Percentiles rank a stretch among this genome's conserved stretches.
phyloP scores from a whole-genome alignment of 2,113 vertebrate species.

The Sitta europaea region DNA sequence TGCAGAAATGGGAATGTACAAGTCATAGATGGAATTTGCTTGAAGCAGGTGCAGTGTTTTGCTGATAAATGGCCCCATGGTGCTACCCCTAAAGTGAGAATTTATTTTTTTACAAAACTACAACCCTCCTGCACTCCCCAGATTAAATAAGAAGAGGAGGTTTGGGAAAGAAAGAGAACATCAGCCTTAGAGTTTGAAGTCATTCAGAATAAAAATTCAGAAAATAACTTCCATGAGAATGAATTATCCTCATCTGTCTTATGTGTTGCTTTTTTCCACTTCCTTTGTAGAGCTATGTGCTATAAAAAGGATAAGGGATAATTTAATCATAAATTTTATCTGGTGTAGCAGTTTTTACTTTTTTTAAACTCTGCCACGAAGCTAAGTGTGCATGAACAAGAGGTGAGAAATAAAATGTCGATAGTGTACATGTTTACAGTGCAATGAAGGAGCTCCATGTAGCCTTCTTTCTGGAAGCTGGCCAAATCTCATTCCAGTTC shows the following conservation, averaged over 20 bases:
- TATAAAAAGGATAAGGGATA: neutral
- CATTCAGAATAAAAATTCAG: neutral
- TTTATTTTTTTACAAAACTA: neutral
- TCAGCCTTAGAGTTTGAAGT: neutral
- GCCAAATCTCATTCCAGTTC: neutral
- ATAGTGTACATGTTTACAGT: neutral
- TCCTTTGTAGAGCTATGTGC: neutral
- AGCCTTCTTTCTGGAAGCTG: neutral
- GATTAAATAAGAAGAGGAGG: neutral
- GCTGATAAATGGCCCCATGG: neutral
- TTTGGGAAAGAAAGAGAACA: neutral
- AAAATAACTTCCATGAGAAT: neutral
- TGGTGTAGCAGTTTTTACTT: neutral
- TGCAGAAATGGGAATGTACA: neutral
- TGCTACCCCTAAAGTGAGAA: neutral
- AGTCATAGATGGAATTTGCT: neutral
- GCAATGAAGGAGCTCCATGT: neutral
- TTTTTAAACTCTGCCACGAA: neutral
- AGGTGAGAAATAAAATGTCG: neutral
- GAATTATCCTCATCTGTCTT: neutral
- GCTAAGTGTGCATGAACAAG: neutral
- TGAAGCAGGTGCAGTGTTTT: neutral
- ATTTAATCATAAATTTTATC: neutral
- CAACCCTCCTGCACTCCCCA: neutral
- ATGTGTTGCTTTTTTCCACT: neutral